These are phyloP conservation scores for Menura novaehollandiae DNA, from an alignment of 2,113 vertebrate genomes.

Conservation along the genomic window DNA sequence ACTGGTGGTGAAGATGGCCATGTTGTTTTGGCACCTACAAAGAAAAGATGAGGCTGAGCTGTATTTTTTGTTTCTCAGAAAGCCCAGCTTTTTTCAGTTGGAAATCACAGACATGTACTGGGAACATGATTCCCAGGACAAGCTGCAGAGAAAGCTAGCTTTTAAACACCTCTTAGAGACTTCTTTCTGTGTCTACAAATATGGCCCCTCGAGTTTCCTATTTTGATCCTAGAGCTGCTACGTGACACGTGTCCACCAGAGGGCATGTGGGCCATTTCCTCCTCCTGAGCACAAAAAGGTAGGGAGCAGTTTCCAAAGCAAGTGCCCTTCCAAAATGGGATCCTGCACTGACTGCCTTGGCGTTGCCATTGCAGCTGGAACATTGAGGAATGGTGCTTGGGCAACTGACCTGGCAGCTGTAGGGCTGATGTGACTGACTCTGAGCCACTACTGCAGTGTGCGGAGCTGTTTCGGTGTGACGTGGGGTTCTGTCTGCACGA, in stretches of 20 bases:
- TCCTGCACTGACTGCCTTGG: not conserved
- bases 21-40: not conserved
- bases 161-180: not conserved
- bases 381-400: not conserved
- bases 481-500: not conserved
- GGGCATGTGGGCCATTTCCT: slow-evolving; percentile 54
- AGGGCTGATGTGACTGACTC: not conserved
- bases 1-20: not conserved
- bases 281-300: not conserved
- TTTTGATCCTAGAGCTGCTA: not conserved
- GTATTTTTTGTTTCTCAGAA: not conserved
- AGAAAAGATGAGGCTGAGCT: not conserved
- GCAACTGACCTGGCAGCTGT: not conserved
- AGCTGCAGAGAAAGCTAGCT: not conserved
- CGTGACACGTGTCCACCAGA: slow-evolving; percentile 60
- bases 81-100: not conserved
- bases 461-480: not conserved
- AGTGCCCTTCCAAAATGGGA: not conserved
- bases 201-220: slow-evolving; percentile 24
- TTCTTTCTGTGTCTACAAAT: not conserved
- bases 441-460: not conserved
- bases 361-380: not conserved
- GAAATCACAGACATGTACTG: not conserved
- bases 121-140: not conserved
- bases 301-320: not conserved